phyloP scores from a whole-genome alignment of 1,140 invertebrate species.

The Nebria ingens region DNA sequence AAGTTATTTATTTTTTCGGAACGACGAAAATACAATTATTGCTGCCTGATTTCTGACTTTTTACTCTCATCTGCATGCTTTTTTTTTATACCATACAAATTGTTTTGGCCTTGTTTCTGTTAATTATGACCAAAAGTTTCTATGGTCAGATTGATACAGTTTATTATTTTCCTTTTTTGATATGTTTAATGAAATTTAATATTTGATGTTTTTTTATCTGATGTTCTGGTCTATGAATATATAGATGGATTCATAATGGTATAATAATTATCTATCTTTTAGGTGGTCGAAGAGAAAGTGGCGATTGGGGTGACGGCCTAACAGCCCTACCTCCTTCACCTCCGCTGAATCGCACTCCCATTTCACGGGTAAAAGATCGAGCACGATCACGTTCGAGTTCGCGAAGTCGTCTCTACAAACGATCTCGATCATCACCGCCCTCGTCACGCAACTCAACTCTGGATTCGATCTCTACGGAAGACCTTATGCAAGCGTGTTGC shows the following conservation, averaged over 20 bases:
- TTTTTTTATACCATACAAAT: too few relatives aligned
- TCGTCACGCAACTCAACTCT: slow-evolving; percentile 53
- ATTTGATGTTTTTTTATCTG: not conserved
- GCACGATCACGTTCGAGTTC: slow-evolving; percentile 47
- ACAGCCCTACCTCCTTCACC: slow-evolving; percentile 62
- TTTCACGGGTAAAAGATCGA: slow-evolving; percentile 67
- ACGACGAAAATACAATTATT: too few relatives aligned
- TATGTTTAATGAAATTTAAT: not conserved
- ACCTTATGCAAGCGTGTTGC: slow-evolving; percentile 40
- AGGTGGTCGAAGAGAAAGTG: slow-evolving; percentile 48
- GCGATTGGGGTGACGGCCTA: slow-evolving; percentile 50
- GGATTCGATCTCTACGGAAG: slow-evolving; percentile 52
- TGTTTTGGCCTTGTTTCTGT: too few relatives aligned
- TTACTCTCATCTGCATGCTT: too few relatives aligned
- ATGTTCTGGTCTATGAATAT: too few relatives aligned
- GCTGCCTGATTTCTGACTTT: too few relatives aligned
- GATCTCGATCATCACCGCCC: slow-evolving; percentile 52
- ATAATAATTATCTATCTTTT: not conserved
- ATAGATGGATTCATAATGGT: too few relatives aligned
- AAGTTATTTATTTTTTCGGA: too few relatives aligned
- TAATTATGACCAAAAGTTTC: too few relatives aligned
- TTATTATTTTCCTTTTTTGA: too few relatives aligned
- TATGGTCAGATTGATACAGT: too few relatives aligned
- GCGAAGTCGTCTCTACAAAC: slow-evolving; percentile 42
- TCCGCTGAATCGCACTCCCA: slow-evolving; percentile 48